These are phyloP conservation scores for Drosophila sechellia DNA, from an alignment of 1,140 invertebrate genomes.

Conservation along the genomic window DNA sequence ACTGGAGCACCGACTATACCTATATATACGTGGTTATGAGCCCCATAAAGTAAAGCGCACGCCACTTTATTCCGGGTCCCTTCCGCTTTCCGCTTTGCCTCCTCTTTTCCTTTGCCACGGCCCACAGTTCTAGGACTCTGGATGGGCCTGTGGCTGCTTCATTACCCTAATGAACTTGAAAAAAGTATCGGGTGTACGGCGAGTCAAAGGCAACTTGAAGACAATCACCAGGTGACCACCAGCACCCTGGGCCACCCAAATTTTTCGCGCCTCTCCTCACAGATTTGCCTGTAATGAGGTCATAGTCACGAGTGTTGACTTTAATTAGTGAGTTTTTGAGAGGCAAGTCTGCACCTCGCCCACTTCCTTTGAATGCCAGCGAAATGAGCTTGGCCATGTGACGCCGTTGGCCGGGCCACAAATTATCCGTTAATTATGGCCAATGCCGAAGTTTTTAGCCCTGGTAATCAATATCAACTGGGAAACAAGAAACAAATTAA, in stretches of 20 bases:
- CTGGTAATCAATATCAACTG: conserved; percentile 33
- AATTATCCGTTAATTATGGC: conserved; percentile 68
- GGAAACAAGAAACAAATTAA: conserved; percentile 18
- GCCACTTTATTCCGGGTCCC: conserved; percentile 55
- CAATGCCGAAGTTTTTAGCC: conserved; percentile 7
- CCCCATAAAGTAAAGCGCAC: conserved; percentile 62
- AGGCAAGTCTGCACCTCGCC: not conserved
- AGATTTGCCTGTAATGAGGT: conserved; percentile 79
- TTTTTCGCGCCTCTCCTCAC: conserved; percentile 10
- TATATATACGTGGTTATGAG: conserved; percentile 56
- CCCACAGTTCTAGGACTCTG: conserved; percentile 19
- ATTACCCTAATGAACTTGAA: conserved; percentile 83
- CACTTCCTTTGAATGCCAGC: conserved; percentile 32
- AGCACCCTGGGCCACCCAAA: conserved; percentile 1
- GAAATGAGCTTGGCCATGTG: conserved; percentile 54
- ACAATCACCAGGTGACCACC: conserved; percentile 70
- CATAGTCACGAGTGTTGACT: conserved; percentile 81
- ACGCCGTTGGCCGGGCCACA: conserved; percentile 28
- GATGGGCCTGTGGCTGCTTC: conserved; percentile 67
- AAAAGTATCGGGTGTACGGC: conserved; percentile 77
- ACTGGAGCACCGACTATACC: conserved; percentile 30
- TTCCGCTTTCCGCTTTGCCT: not conserved
- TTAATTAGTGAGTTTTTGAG: conserved; percentile 69
- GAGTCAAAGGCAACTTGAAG: conserved; percentile 68
- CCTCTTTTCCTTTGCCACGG: not conserved